Evolutionary conservation across 1,140 invertebrate species (phyloP), one percentile per base, ranked within the genome.

Genomic region (Lamellibrachia luymesi): DNA sequence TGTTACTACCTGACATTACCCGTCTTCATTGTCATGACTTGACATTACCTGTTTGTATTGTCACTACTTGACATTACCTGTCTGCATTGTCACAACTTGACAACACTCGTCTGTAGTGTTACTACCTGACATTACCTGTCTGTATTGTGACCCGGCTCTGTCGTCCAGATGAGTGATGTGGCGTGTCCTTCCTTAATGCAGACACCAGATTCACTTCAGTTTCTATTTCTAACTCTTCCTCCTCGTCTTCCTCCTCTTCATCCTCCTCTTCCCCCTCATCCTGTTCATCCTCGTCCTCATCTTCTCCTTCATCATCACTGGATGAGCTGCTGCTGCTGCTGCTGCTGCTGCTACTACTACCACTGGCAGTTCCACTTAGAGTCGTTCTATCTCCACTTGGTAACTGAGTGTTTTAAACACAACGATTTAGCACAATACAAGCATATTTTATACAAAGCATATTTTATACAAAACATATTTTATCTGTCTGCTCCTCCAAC

Each of bases 331-430:
- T 49, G 93, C 90, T 17, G 50, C 93, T 51, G 92, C 92, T 49
- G 93, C 90, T 17, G 50, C 93, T 90, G 91, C 38, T 50, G 52
- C 50, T 17, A 80, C 92, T 90, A 93, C 92, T 25, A 49, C 92
- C 8, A 52, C 93, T 92, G 94, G 93, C 92, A 51, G 64, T 49
- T 94, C 93, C 90, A 93, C 92, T 27, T 94, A 93, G 91, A 90
- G 56, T 89, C 92, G 17, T 22, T 80, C 90, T 90, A 90, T 38
- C 27, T 92, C 49, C 90, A 92, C 89, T 52, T 90, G 38, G 51
- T 10, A 93, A 93, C 50, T 50, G 27, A 93, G 7, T 17, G 89
- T 50, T 10, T 50, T 17, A 90, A 25, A 93, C 90, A 93, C 91
- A 91, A 90, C 90, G 89, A 51, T 27, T 51, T 22, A 80, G 64